Conservation (phyloP, 2,888 invertebrate species). For the Hyalella azteca region DNA sequence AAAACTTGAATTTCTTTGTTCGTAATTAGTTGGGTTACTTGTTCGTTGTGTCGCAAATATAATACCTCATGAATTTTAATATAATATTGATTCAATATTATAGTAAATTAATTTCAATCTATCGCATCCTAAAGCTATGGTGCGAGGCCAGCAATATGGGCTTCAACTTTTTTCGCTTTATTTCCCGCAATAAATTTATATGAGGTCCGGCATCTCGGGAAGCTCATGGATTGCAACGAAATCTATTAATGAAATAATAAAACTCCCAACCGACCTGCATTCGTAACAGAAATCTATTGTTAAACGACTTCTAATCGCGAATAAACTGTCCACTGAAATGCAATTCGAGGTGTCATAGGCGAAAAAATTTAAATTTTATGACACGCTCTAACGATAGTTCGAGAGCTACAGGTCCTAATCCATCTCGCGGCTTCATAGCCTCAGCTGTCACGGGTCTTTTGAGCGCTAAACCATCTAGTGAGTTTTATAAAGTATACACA, state of each 20-base stretch:
- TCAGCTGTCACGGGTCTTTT: neutral
- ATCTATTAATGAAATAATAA: constrained; percentile 10
- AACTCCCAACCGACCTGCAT: constrained; percentile 15
- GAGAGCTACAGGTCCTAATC: constrained; percentile 30
- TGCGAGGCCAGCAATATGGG: no score
- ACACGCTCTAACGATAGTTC: constrained; percentile 21
- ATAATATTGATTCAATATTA: no score
- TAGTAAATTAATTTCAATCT: no score
- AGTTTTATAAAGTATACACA: neutral
- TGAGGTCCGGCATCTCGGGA: neutral
- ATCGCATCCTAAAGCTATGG: no score
- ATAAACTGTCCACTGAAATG: constrained; percentile 21
- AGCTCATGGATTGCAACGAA: neutral
- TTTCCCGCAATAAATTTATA: no score
- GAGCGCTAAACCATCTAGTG: constrained; percentile 17
- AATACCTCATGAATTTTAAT: no score
- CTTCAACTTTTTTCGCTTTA: no score
- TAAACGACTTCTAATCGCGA: neutral
- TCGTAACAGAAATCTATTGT: constrained; percentile 21
- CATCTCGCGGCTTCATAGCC: neutral
- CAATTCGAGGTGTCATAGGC: constrained; percentile 3
- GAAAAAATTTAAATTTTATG: constrained; percentile 17
- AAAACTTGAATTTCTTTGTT: no score
- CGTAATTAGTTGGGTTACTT: no score
- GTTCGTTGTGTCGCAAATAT: no score